Evolutionary conservation across 2,113 vertebrate species (phyloP).

Genomic region (Pomatostomus ruficeps): DNA sequence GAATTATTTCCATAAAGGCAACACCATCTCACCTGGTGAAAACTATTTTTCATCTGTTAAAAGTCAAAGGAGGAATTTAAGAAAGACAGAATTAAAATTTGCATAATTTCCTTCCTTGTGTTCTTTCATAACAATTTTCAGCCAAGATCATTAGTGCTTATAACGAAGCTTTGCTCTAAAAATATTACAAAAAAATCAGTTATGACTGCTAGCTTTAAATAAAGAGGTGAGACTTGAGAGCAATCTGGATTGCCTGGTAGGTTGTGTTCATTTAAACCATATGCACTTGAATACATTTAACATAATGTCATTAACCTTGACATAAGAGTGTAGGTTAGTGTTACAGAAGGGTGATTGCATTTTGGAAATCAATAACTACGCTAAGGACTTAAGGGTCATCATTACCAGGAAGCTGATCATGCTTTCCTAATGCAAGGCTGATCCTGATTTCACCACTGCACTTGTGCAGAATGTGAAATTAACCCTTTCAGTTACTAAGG

Average conservation of each 20-base stretch:
- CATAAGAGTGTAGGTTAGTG: not conserved
- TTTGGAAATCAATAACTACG: not conserved
- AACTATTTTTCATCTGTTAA: not conserved
- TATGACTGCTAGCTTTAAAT: constrained; percentile 1
- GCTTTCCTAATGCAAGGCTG: not conserved
- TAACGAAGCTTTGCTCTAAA: not conserved
- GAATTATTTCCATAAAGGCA: not conserved
- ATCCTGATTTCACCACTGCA: not conserved
- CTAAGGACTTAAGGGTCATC: not conserved
- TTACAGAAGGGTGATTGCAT: not conserved
- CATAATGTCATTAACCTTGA: constrained; percentile 46
- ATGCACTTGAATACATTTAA: not conserved
- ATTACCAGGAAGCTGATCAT: not conserved
- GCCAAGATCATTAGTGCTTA: not conserved
- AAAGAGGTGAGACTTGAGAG: not conserved
- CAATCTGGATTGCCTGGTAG: constrained; percentile 10
- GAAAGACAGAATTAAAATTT: not conserved
- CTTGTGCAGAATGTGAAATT: not conserved
- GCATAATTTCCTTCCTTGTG: constrained; percentile 10
- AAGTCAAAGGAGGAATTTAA: constrained; percentile 22
- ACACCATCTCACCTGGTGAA: not conserved
- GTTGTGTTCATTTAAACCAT: not conserved
- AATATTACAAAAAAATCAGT: not conserved
- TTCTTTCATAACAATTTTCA: not conserved
- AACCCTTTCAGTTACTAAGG: not conserved